Percentiles rank a stretch among this genome's conserved stretches.
These are phyloP conservation scores for Amphimedon queenslandica DNA, from an alignment of 37 sponge, comb jelly and placozoan species.

Conservation along the genomic window DNA sequence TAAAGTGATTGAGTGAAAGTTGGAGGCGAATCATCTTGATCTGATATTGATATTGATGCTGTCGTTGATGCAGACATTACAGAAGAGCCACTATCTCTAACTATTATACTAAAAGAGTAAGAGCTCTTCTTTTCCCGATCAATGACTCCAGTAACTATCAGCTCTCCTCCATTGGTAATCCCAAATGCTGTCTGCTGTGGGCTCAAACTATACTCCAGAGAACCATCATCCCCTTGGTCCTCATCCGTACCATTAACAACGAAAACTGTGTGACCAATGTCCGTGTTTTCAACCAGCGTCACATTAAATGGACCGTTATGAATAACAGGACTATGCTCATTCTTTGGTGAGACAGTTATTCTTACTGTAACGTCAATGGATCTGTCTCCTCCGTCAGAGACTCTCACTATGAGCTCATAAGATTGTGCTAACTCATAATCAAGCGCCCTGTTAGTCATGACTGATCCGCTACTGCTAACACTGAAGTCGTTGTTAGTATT, in stretches of 20 bases:
- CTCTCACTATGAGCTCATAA: slow-evolving; percentile 35
- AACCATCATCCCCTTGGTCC: slow-evolving; percentile 9
- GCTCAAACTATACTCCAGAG: background rate
- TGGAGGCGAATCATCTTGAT: slow-evolving; percentile 55
- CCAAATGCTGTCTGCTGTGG: slow-evolving; percentile 2
- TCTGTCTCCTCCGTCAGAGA: slow-evolving; percentile 44
- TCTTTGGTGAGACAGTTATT: slow-evolving; percentile 38
- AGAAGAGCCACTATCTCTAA: slow-evolving; percentile 33
- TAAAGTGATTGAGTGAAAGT: slow-evolving; percentile 32
- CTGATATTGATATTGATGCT: slow-evolving; percentile 22
- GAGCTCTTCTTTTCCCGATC: slow-evolving; percentile 37
- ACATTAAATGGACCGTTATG: background rate
- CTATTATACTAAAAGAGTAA: slow-evolving; percentile 41
- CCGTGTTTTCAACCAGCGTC: slow-evolving; percentile 9
- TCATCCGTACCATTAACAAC: background rate
- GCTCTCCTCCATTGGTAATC: background rate
- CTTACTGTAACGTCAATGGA: slow-evolving; percentile 24
- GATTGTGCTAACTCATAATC: slow-evolving; percentile 34
- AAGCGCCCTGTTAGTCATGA: slow-evolving; percentile 23
- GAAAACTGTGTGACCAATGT: slow-evolving; percentile 7
- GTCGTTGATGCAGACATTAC: background rate
- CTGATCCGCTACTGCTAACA: slow-evolving; percentile 24
- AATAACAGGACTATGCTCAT: slow-evolving; percentile 53
- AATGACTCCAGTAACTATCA: slow-evolving; percentile 18
- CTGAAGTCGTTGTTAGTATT: slow-evolving; percentile 10